Evolutionary conservation across 2,797 vertebrate species (phyloP).

Genomic region (Taeniopygia guttata): DNA sequence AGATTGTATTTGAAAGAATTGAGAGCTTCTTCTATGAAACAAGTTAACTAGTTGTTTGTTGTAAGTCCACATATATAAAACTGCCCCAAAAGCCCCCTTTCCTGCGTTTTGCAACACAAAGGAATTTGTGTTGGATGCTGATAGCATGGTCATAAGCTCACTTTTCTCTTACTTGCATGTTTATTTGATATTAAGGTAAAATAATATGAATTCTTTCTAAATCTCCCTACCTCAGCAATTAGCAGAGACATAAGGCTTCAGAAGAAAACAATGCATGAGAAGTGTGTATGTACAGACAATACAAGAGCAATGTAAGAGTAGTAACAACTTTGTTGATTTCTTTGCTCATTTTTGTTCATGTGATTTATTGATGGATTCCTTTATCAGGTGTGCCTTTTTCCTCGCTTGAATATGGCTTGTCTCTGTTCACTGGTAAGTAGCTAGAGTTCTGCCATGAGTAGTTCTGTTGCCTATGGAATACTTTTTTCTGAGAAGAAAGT

Average conservation of each 20-base stretch:
- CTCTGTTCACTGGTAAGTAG: not conserved
- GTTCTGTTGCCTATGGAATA: not conserved
- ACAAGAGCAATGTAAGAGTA: not conserved
- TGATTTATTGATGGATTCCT: constrained; percentile 1
- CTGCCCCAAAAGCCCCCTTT: fast-evolving
- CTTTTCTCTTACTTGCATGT: not conserved
- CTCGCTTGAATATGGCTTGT: not conserved
- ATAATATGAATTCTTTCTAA: not conserved
- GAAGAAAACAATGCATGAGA: not conserved
- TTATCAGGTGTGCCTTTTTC: not conserved
- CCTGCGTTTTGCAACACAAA: not conserved
- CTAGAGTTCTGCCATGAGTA: not conserved
- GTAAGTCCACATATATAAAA: not conserved
- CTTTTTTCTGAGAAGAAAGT: not conserved
- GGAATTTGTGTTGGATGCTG: not conserved
- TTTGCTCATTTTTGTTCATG: not conserved
- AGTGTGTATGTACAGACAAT: not conserved
- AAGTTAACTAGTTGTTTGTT: not conserved
- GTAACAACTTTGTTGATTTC: not conserved
- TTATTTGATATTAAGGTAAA: constrained; percentile 5
- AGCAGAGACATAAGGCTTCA: not conserved
- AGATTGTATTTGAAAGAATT: not conserved
- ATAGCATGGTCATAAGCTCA: not conserved
- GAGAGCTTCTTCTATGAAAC: not conserved
- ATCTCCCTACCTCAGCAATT: not conserved